These are phyloP conservation scores for Etia nguti DNA, from an alignment of 2,113 vertebrate genomes.

Conservation along the genomic window DNA sequence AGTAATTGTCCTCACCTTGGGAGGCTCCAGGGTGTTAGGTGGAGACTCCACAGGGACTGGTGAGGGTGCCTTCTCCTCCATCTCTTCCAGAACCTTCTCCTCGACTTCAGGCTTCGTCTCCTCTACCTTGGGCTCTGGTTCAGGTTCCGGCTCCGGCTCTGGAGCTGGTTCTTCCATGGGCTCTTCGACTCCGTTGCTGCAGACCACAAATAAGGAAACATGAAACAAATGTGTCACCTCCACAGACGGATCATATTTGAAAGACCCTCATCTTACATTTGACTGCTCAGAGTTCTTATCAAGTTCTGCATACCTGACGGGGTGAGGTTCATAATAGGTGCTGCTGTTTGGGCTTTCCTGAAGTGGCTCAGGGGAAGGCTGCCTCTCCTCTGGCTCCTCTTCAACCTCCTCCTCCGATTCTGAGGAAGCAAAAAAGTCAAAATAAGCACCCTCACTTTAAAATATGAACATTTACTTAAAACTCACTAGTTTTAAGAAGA, in stretches of 20 bases:
- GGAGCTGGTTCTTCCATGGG: slow-evolving; percentile 68
- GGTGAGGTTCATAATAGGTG: slow-evolving; percentile 85
- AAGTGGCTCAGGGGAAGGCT: slow-evolving; percentile 85
- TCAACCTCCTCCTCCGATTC: slow-evolving; percentile 96
- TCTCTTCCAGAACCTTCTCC: slow-evolving; percentile 86
- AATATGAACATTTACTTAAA: background rate
- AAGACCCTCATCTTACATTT: background rate
- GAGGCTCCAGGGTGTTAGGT: slow-evolving; percentile 83
- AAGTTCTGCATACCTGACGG: slow-evolving; percentile 80
- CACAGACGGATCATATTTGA: background rate
- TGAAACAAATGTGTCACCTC: background rate
- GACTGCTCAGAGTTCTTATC: background rate
- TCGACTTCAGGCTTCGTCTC: slow-evolving; percentile 82
- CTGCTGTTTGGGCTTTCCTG: slow-evolving; percentile 84
- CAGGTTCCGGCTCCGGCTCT: slow-evolving; percentile 63
- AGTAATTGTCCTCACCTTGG: slow-evolving; percentile 75
- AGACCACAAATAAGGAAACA: background rate
- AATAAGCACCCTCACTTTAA: background rate
- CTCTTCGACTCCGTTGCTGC: slow-evolving; percentile 72
- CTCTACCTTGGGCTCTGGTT: slow-evolving; percentile 77
- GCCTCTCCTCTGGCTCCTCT: slow-evolving; percentile 88
- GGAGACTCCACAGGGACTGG: slow-evolving; percentile 86
- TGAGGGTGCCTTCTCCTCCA: slow-evolving; percentile 87
- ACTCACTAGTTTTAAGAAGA: background rate
- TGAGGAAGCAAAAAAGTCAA: slow-evolving; percentile 28